Evolutionary conservation across 2,888 invertebrate genomes (phyloP).

Genomic region (Tetrapedia diversipes): DNA sequence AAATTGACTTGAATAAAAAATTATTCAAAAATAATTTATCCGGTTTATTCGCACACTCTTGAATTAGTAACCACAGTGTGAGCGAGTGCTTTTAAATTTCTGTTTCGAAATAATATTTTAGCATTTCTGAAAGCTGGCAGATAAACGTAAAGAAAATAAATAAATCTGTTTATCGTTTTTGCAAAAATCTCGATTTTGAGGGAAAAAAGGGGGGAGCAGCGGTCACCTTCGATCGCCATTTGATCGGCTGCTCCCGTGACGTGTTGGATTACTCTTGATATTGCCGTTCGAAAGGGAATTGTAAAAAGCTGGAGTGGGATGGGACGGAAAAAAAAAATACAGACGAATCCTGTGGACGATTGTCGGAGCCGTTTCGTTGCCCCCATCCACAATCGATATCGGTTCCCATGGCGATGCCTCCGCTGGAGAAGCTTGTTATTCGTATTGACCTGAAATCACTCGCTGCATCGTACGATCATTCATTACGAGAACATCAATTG

Average conservation of each 20-base stretch:
- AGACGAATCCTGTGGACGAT: conserved; percentile 55
- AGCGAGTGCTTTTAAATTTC: background rate
- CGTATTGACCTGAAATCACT: conserved; percentile 77
- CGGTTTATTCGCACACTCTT: too few species aligned
- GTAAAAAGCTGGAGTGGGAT: background rate
- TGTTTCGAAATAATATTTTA: background rate
- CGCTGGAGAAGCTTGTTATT: conserved; percentile 78
- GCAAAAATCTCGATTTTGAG: background rate
- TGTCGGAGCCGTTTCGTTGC: conserved; percentile 61
- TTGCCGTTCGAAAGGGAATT: conserved; percentile 48
- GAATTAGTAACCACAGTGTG: too few species aligned
- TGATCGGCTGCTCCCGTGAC: conserved; percentile 33
- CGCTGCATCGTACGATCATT: conserved; percentile 65
- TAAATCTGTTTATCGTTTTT: background rate
- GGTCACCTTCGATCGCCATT: conserved; percentile 23
- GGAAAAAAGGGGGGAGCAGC: background rate
- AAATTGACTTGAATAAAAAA: too few species aligned
- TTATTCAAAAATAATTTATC: too few species aligned
- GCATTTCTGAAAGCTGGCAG: background rate
- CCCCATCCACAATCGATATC: conserved; percentile 79
- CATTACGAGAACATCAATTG: background rate
- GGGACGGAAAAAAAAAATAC: conserved; percentile 26
- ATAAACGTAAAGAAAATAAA: background rate
- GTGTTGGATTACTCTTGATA: conserved; percentile 60
- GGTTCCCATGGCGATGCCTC: conserved; percentile 81